These are phyloP conservation scores for Palaemon carinicauda DNA, from an alignment of 1,140 invertebrate genomes.

Conservation along the genomic window DNA sequence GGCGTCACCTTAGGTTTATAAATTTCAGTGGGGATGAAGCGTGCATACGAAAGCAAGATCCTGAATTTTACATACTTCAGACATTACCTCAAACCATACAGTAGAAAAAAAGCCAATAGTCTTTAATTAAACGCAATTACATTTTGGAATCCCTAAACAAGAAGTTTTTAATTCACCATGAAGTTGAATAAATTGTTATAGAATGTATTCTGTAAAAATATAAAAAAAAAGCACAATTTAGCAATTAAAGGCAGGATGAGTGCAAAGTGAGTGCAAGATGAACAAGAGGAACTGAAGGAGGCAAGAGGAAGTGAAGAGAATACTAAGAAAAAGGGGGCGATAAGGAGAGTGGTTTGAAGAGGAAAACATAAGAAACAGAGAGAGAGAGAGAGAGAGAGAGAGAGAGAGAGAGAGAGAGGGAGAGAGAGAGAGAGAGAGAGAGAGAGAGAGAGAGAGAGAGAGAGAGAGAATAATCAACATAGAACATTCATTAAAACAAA, in stretches of 20 bases:
- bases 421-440: not conserved
- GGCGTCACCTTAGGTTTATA: too few relatives aligned
- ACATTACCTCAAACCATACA: too few relatives aligned
- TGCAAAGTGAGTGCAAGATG: not conserved
- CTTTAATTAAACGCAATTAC: too few relatives aligned
- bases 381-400: not conserved
- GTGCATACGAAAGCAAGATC: too few relatives aligned
- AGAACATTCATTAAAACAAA: not conserved
- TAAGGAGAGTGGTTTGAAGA: not conserved
- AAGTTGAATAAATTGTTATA: too few relatives aligned
- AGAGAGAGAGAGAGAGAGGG: not conserved
- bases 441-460: not conserved
- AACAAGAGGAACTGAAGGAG: not conserved
- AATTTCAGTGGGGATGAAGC: too few relatives aligned
- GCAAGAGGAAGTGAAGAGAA: not conserved
- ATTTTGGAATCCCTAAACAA: too few relatives aligned
- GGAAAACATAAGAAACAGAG: not conserved
- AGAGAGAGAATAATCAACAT: not conserved
- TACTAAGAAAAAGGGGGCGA: not conserved
- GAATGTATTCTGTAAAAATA: too few relatives aligned
- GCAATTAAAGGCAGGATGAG: not conserved
- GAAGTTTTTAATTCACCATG: too few relatives aligned
- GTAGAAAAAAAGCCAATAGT: too few relatives aligned
- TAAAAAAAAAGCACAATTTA: too few relatives aligned
- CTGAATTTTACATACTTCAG: too few relatives aligned